Conservation (phyloP, 2,888 invertebrate species). For the Thymelicus lineola region DNA sequence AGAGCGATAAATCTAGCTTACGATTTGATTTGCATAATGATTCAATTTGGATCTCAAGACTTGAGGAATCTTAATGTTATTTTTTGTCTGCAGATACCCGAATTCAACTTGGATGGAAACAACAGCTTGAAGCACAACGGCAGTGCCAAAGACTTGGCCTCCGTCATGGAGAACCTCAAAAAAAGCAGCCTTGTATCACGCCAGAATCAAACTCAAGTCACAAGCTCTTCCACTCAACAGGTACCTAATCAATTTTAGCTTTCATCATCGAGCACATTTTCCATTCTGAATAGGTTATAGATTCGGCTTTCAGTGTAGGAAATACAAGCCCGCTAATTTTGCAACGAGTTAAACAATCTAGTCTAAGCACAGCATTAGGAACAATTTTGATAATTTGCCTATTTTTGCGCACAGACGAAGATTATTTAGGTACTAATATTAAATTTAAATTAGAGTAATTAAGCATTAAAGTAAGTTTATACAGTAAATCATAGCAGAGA, state of each 20-base stretch:
- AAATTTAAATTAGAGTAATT: no score
- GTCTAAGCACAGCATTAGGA: background rate
- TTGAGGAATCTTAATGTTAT: slow-evolving; percentile 1
- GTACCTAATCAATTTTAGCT: slow-evolving; percentile 55
- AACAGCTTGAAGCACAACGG: slow-evolving; percentile 82
- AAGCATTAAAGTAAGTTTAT: no score
- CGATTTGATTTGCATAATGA: background rate
- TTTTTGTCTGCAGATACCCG: slow-evolving; percentile 75
- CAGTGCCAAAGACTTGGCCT: slow-evolving; percentile 85
- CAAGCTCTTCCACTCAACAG: slow-evolving; percentile 83
- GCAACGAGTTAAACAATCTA: background rate
- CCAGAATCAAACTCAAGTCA: slow-evolving; percentile 83
- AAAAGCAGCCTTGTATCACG: slow-evolving; percentile 85
- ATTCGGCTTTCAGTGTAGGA: no score
- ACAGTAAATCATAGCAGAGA: no score
- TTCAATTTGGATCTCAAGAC: background rate
- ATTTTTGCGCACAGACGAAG: no score
- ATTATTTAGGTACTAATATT: no score
- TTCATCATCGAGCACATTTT: background rate
- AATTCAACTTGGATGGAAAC: slow-evolving; percentile 86
- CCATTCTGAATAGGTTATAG: no score
- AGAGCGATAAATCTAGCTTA: no score
- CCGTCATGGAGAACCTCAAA: slow-evolving; percentile 90
- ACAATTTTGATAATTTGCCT: no score
- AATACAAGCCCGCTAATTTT: no score